These are phyloP conservation scores for Coenonympha glycerion DNA, from an alignment of 2,888 invertebrate species.

Conservation along the genomic window DNA sequence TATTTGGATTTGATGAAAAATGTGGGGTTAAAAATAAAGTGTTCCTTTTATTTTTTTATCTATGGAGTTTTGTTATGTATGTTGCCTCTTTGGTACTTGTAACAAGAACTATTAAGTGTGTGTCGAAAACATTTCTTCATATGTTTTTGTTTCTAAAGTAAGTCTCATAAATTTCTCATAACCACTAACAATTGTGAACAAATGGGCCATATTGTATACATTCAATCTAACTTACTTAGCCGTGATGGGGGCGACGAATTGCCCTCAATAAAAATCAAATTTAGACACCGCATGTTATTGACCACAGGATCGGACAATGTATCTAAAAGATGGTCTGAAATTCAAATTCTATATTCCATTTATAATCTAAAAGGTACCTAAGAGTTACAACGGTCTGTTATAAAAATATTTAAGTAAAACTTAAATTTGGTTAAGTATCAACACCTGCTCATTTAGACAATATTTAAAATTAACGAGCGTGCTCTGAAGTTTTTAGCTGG, in stretches of 20 bases:
- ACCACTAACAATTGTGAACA: constrained; percentile 18
- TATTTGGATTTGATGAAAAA: constrained; percentile 35
- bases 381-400: too few relatives aligned
- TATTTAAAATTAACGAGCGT: too few relatives aligned
- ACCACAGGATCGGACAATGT: constrained; percentile 3
- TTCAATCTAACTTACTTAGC: constrained; percentile 54
- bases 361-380: too few relatives aligned
- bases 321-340: too few relatives aligned
- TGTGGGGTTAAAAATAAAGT: not conserved
- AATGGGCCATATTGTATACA: constrained; percentile 30
- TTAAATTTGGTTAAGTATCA: too few relatives aligned
- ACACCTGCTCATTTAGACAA: too few relatives aligned
- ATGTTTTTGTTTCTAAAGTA: not conserved
- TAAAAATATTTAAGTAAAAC: too few relatives aligned
- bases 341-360: too few relatives aligned
- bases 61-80: not conserved
- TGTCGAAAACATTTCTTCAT: too few relatives aligned
- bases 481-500: too few relatives aligned
- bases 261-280: constrained; percentile 68
- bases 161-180: constrained; percentile 9
- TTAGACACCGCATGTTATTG: constrained; percentile 35
- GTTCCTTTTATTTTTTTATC: not conserved
- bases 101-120: too few relatives aligned
- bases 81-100: not conserved
- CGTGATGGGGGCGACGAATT: constrained; percentile 65